These are phyloP conservation scores for Ctenoplectra terminalis DNA, from an alignment of 1,140 invertebrate genomes.

Conservation along the genomic window DNA sequence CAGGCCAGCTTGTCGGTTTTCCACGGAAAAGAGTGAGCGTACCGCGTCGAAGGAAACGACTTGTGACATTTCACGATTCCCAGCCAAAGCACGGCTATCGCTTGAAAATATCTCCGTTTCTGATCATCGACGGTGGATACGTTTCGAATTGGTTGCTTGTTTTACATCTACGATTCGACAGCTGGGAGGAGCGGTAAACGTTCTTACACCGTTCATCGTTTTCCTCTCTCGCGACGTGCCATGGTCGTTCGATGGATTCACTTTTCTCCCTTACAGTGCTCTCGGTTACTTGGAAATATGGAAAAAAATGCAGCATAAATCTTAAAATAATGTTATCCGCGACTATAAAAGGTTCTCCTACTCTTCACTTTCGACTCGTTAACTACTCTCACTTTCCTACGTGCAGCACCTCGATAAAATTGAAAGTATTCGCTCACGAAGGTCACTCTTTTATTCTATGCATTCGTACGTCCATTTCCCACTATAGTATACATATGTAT, in stretches of 20 bases:
- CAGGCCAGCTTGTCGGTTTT: neutral
- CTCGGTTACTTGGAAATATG: neutral
- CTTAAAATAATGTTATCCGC: neutral
- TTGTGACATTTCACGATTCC: neutral
- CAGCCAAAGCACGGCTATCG: neutral
- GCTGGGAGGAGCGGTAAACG: neutral
- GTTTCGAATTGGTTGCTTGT: neutral
- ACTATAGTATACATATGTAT: too few species aligned
- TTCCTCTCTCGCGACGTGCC: neutral
- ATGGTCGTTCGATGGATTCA: neutral
- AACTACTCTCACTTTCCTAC: slow-evolving; percentile 37
- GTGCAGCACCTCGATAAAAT: neutral
- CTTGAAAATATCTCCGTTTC: neutral
- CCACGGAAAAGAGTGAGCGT: neutral
- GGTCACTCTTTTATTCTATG: neutral
- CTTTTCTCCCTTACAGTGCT: neutral
- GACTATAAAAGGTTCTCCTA: slow-evolving; percentile 9
- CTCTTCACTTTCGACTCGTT: slow-evolving; percentile 4
- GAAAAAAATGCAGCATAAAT: neutral
- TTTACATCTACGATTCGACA: neutral
- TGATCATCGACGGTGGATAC: neutral
- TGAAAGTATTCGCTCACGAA: slow-evolving; percentile 13
- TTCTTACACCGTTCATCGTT: neutral
- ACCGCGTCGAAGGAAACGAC: neutral
- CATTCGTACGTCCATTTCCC: too few species aligned